Evolutionary conservation across 2,888 invertebrate genomes (phyloP).

Genomic region (Aphodius granarius): DNA sequence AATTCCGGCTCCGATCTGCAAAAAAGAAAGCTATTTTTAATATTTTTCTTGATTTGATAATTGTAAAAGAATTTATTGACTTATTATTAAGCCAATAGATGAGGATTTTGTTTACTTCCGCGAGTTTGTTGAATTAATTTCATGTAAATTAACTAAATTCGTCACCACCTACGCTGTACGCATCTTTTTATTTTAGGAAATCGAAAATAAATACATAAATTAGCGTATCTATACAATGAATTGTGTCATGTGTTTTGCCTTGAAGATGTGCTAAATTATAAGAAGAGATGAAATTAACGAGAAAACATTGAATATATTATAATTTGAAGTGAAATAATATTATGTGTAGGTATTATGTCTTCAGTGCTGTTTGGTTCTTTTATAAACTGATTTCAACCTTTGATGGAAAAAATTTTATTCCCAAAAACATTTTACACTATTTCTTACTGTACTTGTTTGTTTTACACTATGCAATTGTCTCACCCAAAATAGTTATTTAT

Average conservation of each 20-base stretch:
- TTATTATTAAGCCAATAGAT: neutral
- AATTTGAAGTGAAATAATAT: neutral
- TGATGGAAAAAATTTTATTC: too few relatives aligned
- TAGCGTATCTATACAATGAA: neutral
- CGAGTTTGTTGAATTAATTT: neutral
- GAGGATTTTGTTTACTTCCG: neutral
- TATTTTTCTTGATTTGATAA: neutral
- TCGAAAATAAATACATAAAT: neutral
- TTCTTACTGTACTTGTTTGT: too few relatives aligned
- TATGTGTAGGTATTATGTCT: neutral
- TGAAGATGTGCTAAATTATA: neutral
- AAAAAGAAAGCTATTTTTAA: too few relatives aligned
- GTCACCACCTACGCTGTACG: neutral
- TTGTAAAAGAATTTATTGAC: neutral
- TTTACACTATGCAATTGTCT: too few relatives aligned
- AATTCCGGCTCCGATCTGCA: constrained; percentile 62
- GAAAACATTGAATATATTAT: neutral
- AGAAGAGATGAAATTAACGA: neutral
- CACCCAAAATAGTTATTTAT: too few relatives aligned
- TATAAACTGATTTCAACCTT: too few relatives aligned
- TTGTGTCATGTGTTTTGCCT: neutral
- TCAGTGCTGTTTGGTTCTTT: too few relatives aligned
- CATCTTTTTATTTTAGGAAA: neutral
- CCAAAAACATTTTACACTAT: too few relatives aligned
- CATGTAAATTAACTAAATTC: neutral